These are phyloP conservation scores for Mellivora capensis DNA, from an alignment of 2,113 vertebrate species.

Conservation along the genomic window DNA sequence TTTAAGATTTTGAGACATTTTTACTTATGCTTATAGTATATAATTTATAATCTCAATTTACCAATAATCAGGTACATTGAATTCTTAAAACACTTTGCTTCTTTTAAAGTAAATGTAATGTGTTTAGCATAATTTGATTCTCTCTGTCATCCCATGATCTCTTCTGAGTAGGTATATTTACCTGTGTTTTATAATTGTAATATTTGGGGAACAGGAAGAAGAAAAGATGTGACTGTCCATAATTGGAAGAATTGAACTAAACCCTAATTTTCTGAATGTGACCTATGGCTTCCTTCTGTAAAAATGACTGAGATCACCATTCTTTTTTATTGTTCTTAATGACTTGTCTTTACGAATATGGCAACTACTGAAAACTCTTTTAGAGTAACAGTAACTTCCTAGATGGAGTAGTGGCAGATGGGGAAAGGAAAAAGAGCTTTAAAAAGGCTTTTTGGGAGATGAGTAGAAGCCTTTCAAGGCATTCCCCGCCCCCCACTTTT, in stretches of 20 bases:
- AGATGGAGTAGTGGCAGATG: background rate
- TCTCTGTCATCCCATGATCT: background rate
- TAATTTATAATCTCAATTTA: background rate
- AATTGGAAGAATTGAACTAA: background rate
- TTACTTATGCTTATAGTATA: background rate
- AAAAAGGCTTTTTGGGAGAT: background rate
- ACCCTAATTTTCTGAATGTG: background rate
- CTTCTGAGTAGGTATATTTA: background rate
- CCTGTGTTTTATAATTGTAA: background rate
- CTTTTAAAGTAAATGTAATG: background rate
- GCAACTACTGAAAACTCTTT: background rate
- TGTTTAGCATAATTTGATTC: background rate
- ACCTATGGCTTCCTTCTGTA: background rate
- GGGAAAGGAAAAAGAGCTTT: background rate
- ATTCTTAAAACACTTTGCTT: background rate
- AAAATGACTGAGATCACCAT: background rate
- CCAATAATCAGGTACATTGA: background rate
- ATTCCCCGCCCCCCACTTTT: no score
- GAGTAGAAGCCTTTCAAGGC: background rate
- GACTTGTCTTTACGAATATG: background rate
- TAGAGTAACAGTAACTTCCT: background rate
- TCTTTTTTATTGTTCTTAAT: background rate
- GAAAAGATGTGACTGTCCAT: background rate
- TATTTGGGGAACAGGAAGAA: background rate
- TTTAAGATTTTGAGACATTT: background rate